phyloP scores from a whole-genome alignment of 2,113 vertebrate species.

The Nothocercus nigrocapillus region DNA sequence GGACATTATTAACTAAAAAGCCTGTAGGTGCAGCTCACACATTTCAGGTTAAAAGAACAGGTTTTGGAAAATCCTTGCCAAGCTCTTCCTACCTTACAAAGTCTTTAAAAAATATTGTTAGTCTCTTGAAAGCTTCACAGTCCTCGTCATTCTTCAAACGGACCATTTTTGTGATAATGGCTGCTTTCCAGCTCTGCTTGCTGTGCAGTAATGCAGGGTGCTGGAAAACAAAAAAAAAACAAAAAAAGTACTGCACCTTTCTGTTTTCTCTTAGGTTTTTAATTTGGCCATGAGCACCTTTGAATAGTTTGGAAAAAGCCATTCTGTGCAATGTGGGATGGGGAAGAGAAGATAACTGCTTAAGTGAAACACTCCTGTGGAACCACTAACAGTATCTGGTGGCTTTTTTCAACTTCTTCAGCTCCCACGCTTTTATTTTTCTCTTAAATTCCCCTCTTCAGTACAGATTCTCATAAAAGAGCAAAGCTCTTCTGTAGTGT shows the following conservation, averaged over 20 bases:
- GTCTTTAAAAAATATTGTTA: slow-evolving; percentile 19
- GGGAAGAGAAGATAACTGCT: background rate
- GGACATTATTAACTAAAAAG: slow-evolving; percentile 2
- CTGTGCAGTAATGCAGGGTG: background rate
- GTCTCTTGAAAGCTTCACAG: background rate
- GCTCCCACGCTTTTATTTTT: slow-evolving; percentile 5
- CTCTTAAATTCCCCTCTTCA: background rate
- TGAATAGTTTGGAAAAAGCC: background rate
- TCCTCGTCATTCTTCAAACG: slow-evolving; percentile 7
- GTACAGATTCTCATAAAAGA: slow-evolving; percentile 16
- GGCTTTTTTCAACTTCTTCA: background rate
- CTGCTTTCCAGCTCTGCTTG: background rate
- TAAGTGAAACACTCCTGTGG: slow-evolving; percentile 23
- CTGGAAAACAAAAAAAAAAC: background rate
- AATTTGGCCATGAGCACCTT: background rate
- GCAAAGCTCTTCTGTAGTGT: background rate
- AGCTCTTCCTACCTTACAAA: background rate
- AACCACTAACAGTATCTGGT: background rate
- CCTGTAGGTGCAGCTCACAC: background rate
- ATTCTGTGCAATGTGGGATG: background rate
- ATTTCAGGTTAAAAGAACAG: background rate
- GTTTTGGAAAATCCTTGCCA: background rate
- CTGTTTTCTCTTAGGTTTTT: background rate
- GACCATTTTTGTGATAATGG: background rate
- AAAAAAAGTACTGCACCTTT: background rate